These are phyloP conservation scores for Tipula vernalis DNA, from an alignment of 2,888 invertebrate species.

Conservation along the genomic window DNA sequence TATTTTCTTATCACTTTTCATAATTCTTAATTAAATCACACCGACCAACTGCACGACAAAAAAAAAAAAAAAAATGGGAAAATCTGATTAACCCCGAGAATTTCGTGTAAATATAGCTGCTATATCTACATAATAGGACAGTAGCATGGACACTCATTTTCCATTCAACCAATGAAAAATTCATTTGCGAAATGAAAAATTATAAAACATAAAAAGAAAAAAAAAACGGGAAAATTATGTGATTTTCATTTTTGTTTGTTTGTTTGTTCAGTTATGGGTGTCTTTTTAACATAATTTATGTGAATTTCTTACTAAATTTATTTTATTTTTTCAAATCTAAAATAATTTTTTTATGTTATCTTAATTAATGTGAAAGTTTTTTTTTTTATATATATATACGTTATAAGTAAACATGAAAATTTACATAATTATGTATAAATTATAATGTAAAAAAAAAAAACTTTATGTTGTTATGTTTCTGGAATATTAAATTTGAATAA, in stretches of 20 bases:
- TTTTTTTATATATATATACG: background rate
- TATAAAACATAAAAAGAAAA: background rate
- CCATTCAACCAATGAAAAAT: background rate
- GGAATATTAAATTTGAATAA: slow-evolving; percentile 1
- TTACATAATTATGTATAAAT: slow-evolving; percentile 4
- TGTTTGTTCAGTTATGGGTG: background rate
- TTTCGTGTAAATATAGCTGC: background rate
- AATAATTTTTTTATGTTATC: background rate
- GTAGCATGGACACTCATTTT: background rate
- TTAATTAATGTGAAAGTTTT: background rate
- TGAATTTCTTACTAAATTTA: background rate
- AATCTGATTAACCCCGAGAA: slow-evolving; percentile 4
- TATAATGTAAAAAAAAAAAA: background rate
- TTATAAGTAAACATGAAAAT: background rate
- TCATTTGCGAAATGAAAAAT: slow-evolving; percentile 4
- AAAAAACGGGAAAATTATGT: background rate
- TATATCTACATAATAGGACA: background rate
- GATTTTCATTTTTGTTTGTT: background rate
- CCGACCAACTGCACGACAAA: background rate
- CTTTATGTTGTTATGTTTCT: background rate
- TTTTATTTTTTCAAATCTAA: background rate
- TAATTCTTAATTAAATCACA: slow-evolving; percentile 4
- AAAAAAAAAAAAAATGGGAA: background rate
- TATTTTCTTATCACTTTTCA: background rate
- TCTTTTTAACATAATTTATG: slow-evolving; percentile 4